Percentiles rank a stretch among this genome's conserved stretches.
Evolutionary conservation across 92 coral and sea anemone species (phyloP).

Genomic region (Bergia sp.): DNA sequence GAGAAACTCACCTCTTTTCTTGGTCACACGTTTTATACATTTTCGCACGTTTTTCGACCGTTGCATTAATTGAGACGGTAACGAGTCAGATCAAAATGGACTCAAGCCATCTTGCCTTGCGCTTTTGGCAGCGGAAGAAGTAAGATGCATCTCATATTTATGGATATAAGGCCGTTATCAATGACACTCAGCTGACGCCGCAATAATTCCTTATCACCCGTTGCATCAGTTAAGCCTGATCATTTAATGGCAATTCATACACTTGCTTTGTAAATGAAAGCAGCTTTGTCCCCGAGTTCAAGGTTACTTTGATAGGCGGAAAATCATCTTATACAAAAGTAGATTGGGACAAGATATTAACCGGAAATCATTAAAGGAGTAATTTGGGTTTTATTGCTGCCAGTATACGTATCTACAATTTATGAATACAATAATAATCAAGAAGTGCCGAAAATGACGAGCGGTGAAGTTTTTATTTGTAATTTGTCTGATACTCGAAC

Average conservation of each 20-base stretch:
- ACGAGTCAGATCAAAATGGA: background rate
- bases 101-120: background rate
- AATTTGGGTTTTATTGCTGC: background rate
- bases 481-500: background rate
- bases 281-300: background rate
- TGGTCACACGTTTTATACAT: background rate
- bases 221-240: background rate
- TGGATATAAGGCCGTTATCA: background rate
- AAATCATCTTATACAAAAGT: too few species aligned
- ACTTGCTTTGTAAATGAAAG: background rate
- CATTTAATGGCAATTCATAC: background rate
- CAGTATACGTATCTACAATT: background rate
- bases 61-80: background rate
- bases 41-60: background rate
- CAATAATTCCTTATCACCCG: background rate
- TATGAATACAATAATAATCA: background rate
- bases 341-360: background rate
- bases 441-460: background rate
- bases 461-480: background rate
- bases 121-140: background rate
- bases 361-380: background rate
- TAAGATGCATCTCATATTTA: too few species aligned
- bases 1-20: background rate
- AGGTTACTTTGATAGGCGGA: background rate
- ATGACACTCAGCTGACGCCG: background rate